Percentiles rank a stretch among this genome's conserved stretches.
Conservation (phyloP, 1,140 invertebrate genomes). For the Bombyx mori region DNA sequence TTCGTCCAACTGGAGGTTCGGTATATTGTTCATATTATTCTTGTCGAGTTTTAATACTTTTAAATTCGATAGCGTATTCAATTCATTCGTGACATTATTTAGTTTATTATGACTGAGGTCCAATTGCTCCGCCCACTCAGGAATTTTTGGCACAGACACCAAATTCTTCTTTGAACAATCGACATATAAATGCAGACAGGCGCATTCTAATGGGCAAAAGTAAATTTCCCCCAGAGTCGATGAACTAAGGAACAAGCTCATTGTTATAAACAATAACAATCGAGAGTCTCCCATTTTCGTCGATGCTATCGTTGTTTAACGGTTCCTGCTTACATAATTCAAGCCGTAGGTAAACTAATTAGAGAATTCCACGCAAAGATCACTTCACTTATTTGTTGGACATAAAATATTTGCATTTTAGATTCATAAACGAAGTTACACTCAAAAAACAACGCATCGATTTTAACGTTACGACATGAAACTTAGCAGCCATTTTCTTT, state of each 20-base stretch:
- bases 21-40: slow-evolving; percentile 63
- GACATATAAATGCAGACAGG: slow-evolving; percentile 72
- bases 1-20: slow-evolving; percentile 56
- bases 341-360: slow-evolving; percentile 19
- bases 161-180: slow-evolving; percentile 75
- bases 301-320: slow-evolving; percentile 38
- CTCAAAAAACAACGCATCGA: slow-evolving; percentile 37
- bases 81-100: slow-evolving; percentile 43
- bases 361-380: slow-evolving; percentile 19
- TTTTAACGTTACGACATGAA: slow-evolving; percentile 39
- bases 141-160: slow-evolving; percentile 72
- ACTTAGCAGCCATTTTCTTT: slow-evolving; percentile 57
- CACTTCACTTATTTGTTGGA: slow-evolving; percentile 34
- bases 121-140: slow-evolving; percentile 74
- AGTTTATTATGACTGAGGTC: slow-evolving; percentile 69
- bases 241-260: slow-evolving; percentile 43
- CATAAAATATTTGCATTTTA: slow-evolving; percentile 39
- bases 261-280: slow-evolving; percentile 49
- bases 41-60: slow-evolving; percentile 72
- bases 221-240: slow-evolving; percentile 52
- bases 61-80: slow-evolving; percentile 41
- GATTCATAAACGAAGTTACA: slow-evolving; percentile 17
- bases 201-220: slow-evolving; percentile 73
- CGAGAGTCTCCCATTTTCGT: slow-evolving; percentile 63
- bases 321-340: slow-evolving; percentile 60